phyloP scores from a whole-genome alignment of 2,113 vertebrate genomes.

The Pomatostomus ruficeps region DNA sequence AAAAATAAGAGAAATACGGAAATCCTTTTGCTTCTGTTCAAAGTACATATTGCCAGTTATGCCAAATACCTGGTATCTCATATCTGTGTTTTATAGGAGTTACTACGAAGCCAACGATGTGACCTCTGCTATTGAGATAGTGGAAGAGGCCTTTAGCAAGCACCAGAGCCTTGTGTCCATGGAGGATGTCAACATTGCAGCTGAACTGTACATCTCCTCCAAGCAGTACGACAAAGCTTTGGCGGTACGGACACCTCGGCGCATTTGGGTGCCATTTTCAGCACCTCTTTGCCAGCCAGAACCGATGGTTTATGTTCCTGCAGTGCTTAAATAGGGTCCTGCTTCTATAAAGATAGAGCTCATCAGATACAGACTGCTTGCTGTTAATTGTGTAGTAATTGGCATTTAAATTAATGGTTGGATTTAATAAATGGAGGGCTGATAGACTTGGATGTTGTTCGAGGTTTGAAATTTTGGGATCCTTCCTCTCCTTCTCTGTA shows the following conservation, averaged over 20 bases:
- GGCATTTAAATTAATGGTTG: not conserved
- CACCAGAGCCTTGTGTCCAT: constrained; percentile 86
- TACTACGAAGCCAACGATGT: constrained; percentile 93
- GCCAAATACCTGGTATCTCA: not conserved
- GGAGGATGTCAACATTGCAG: constrained; percentile 91
- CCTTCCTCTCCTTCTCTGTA: not conserved
- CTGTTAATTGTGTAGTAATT: not conserved
- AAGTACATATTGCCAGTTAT: not conserved
- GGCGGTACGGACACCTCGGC: constrained; percentile 74
- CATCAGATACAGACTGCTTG: not conserved
- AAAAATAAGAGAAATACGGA: not conserved
- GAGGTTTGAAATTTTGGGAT: not conserved
- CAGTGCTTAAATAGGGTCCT: not conserved
- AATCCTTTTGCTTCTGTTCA: not conserved
- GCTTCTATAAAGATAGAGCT: not conserved
- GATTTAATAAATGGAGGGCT: not conserved
- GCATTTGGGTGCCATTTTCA: not conserved
- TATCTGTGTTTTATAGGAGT: constrained; percentile 73
- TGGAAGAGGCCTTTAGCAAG: constrained; percentile 87
- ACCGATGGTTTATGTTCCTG: not conserved
- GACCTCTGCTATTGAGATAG: constrained; percentile 84
- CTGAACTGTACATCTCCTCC: constrained; percentile 89
- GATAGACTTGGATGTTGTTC: not conserved
- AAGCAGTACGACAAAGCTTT: constrained; percentile 86
- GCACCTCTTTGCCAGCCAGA: not conserved